Percentiles rank a stretch among this genome's conserved stretches.
phyloP scores from a whole-genome alignment of 2,888 invertebrate genomes.

The Sesamia inferens region DNA sequence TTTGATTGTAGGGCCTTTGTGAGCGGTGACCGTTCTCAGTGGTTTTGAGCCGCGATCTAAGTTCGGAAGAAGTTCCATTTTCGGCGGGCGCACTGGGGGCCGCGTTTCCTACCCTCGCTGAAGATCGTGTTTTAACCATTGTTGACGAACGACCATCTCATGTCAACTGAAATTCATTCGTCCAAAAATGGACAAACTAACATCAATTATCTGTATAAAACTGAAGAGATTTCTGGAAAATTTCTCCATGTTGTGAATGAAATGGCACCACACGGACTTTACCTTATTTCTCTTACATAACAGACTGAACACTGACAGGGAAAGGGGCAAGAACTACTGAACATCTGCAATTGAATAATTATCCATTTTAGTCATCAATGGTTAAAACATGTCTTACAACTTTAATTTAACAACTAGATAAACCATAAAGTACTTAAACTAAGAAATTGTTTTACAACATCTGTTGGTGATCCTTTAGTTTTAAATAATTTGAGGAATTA shows the following conservation, averaged over 20 bases:
- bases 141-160: conserved; percentile 88
- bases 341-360: conserved; percentile 89
- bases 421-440: conserved; percentile 79
- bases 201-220: conserved; percentile 77
- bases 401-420: conserved; percentile 78
- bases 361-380: conserved; percentile 88
- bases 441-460: conserved; percentile 75
- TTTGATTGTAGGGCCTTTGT: conserved; percentile 79
- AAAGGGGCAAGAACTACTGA: conserved; percentile 76
- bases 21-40: conserved; percentile 85
- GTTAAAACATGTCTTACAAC: conserved; percentile 90
- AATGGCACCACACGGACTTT: conserved; percentile 68
- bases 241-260: conserved; percentile 79
- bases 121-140: conserved; percentile 90
- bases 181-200: conserved; percentile 87
- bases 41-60: conserved; percentile 84
- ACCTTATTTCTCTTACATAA: conserved; percentile 88
- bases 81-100: conserved; percentile 82
- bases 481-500: conserved; percentile 79
- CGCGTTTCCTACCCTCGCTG: conserved; percentile 88
- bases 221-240: conserved; percentile 85
- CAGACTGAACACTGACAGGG: conserved; percentile 74
- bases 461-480: conserved; percentile 82
- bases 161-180: conserved; percentile 89
- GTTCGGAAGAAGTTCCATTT: conserved; percentile 86